Base-by-base conservation (phyloP, 2,797 vertebrate species). In the Merluccius polli region DNA sequence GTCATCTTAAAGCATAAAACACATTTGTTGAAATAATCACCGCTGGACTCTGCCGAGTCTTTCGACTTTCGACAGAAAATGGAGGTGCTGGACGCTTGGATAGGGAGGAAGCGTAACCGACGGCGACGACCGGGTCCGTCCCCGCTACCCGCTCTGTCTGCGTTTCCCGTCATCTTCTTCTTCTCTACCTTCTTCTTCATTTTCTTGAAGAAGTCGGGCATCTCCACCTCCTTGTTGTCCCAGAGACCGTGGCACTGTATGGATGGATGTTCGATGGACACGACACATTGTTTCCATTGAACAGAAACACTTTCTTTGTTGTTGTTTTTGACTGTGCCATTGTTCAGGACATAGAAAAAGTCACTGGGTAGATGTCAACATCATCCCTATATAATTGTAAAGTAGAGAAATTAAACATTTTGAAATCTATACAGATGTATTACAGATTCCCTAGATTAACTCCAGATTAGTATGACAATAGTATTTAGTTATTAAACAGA, bases 221-320 rank as follows among this genome's bases (percentile, higher is more conserved):
- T 91, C 83, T 92, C 91, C 6, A 93, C 90, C 63, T 92, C 92
- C 44, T 91, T 94, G 85, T 94, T 92, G 89, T 95, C 94, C 95
- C 95, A 94, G 35, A 95, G 91, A 29, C 95, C 95, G 4, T 95
- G 92, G 77, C 91, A 93, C 95, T 95, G 75, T 16, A n/a, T n/a
- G n/a, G n/a, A n/a, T n/a, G n/a, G n/a, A 8, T 0, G 27, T 2
- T 12, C 1, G 8, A 11, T 1, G 4, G 70, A 41, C 33, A 36
- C 33, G 1, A 12, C 15, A 21, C 33, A 12, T 3, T 5, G 31
- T 5, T 4, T 21, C 7, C 9, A 10, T 71, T 31, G 4, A 11
- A 65, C 21, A 65, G 21, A 11, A 67, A 67, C 63, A 29, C n/a
- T 1, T 24, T 10, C n/a, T n/a, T 3, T 52, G 12, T 21, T 52